Evolutionary conservation across 92 coral and sea anemone genomes (phyloP).

Genomic region (Porites divaricata): DNA sequence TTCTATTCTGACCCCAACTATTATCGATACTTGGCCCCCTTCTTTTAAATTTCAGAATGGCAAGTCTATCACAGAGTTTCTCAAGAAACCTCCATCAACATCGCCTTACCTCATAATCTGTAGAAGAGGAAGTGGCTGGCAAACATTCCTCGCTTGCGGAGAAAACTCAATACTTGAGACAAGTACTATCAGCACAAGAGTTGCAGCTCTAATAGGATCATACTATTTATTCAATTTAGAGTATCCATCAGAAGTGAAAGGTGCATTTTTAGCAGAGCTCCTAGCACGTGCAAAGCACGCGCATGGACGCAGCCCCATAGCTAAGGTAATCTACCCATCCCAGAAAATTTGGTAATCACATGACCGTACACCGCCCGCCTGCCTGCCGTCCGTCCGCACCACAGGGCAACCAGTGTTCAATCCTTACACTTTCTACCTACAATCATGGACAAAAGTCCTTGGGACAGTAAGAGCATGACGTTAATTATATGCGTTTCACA

Average conservation of each 20-base stretch:
- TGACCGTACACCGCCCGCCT: no score
- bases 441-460: no score
- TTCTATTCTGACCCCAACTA: no score
- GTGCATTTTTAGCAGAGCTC: constrained; percentile 22
- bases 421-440: no score
- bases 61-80: constrained; percentile 28
- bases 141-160: constrained; percentile 33
- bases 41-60: constrained; percentile 32
- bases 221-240: constrained; percentile 17
- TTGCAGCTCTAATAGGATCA: constrained; percentile 31
- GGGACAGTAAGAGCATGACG: no score
- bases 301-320: no score
- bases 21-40: constrained; percentile 19
- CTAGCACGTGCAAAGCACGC: no score
- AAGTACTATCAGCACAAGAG: constrained; percentile 3
- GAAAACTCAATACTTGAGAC: constrained; percentile 22
- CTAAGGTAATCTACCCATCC: no score
- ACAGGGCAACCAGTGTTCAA: no score
- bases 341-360: no score
- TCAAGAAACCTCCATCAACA: constrained; percentile 37
- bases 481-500: no score
- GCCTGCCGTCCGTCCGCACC: no score
- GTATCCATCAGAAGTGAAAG: constrained; percentile 10
- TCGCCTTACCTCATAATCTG: constrained; percentile 21
- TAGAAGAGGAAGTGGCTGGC: constrained; percentile 25